phyloP scores from a whole-genome alignment of 2,113 vertebrate genomes.

The Psittacara wagleri region DNA sequence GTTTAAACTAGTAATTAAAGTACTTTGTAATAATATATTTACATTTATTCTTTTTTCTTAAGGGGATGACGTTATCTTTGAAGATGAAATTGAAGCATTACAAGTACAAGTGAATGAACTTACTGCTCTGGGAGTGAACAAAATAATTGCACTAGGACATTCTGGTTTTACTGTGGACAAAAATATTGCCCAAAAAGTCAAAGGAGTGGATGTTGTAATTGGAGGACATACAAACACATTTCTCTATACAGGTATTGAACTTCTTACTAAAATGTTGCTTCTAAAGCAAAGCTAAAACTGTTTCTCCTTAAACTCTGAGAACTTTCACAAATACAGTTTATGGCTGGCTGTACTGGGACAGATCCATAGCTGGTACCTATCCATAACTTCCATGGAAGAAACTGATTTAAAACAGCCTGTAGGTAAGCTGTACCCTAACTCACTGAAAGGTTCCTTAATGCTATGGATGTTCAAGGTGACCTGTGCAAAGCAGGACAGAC shows the following conservation, averaged over 20 bases:
- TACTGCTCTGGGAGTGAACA: slow-evolving; percentile 80
- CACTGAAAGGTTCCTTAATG: not conserved
- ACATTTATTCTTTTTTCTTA: not conserved
- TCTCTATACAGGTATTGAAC: slow-evolving; percentile 87
- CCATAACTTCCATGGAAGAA: not conserved
- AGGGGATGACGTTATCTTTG: slow-evolving; percentile 83
- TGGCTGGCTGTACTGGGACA: not conserved
- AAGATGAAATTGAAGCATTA: slow-evolving; percentile 84
- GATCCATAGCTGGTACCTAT: not conserved
- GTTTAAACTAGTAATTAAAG: not conserved
- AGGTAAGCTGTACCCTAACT: not conserved
- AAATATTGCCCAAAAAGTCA: slow-evolving; percentile 85
- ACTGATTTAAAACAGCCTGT: not conserved
- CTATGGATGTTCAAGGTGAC: not conserved
- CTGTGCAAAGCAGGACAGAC: not conserved
- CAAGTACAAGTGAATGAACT: slow-evolving; percentile 86
- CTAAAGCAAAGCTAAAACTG: not conserved
- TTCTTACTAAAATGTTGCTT: not conserved
- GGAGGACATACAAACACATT: slow-evolving; percentile 95
- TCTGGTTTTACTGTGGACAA: slow-evolving; percentile 87
- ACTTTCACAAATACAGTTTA: not conserved
- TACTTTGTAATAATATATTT: not conserved
- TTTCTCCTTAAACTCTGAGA: not conserved
- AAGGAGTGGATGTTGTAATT: slow-evolving; percentile 88
- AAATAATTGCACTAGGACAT: slow-evolving; percentile 93